A percentile compares a stretch with the other conserved stretches of the same genome.
Evolutionary conservation across 2,113 vertebrate species (phyloP).

Genomic region (Periophthalmus modestus): DNA sequence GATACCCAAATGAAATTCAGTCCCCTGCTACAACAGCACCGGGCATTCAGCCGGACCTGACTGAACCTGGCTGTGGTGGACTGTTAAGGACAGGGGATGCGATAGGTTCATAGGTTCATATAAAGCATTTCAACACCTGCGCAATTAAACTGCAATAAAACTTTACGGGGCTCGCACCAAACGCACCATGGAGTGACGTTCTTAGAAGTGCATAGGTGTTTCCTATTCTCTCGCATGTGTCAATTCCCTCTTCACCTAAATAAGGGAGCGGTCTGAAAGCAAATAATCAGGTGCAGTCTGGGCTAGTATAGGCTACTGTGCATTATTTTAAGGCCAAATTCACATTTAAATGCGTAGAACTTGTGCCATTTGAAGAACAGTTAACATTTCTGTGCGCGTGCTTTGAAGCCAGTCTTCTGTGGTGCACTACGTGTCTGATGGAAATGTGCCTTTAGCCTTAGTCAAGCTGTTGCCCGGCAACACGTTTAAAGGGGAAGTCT

Average conservation of each 20-base stretch:
- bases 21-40: background rate
- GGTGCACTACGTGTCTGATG: background rate
- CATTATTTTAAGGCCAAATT: background rate
- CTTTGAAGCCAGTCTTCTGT: background rate
- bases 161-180: background rate
- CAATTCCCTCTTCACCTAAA: background rate
- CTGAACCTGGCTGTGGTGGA: background rate
- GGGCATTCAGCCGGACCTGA: background rate
- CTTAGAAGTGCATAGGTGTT: background rate
- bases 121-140: background rate
- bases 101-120: background rate
- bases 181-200: background rate
- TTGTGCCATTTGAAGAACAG: background rate
- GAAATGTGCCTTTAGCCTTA: background rate
- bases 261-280: constrained; percentile 15
- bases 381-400: background rate
- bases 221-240: background rate
- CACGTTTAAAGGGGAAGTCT: constrained; percentile 14
- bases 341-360: background rate
- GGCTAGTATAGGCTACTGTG: too few relatives aligned
- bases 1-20: background rate
- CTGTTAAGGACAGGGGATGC: background rate
- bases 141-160: background rate
- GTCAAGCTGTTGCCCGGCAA: constrained; percentile 48
- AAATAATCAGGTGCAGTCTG: background rate